Conservation (phyloP, 2,888 invertebrate genomes). For the Synergus gifuensis region DNA sequence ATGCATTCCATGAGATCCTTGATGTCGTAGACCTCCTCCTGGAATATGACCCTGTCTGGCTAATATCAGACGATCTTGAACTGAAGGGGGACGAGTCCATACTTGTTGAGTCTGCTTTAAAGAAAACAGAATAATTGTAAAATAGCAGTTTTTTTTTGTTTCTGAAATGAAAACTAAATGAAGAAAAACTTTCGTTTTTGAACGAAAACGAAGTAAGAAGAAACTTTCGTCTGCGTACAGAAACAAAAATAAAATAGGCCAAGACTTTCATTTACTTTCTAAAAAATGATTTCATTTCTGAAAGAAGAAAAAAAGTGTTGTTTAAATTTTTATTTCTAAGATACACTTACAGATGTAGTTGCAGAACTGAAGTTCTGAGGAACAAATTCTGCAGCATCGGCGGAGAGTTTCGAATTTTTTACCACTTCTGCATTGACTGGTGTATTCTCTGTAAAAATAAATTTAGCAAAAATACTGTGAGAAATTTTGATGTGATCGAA, state of each 20-base stretch:
- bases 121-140: not conserved
- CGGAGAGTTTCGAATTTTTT: constrained; percentile 66
- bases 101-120: not conserved
- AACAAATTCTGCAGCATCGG: constrained; percentile 70
- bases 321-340: constrained; percentile 33
- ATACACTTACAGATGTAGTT: constrained; percentile 3
- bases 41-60: constrained; percentile 61
- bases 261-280: too few species aligned
- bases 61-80: constrained; percentile 67
- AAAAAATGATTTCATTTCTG: too few species aligned
- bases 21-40: constrained; percentile 54
- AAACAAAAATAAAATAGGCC: too few species aligned
- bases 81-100: constrained; percentile 53
- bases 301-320: not conserved
- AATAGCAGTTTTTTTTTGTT: not conserved
- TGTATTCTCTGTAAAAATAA: constrained; percentile 22
- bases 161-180: not conserved
- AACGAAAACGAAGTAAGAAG: too few species aligned
- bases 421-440: constrained; percentile 56
- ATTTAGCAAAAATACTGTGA: not conserved
- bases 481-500: not conserved
- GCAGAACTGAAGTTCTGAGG: constrained; percentile 60
- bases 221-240: too few species aligned
- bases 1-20: constrained; percentile 35
- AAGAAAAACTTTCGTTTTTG: too few species aligned